Conservation (phyloP, 2,888 invertebrate species). For the Syritta pipiens region DNA sequence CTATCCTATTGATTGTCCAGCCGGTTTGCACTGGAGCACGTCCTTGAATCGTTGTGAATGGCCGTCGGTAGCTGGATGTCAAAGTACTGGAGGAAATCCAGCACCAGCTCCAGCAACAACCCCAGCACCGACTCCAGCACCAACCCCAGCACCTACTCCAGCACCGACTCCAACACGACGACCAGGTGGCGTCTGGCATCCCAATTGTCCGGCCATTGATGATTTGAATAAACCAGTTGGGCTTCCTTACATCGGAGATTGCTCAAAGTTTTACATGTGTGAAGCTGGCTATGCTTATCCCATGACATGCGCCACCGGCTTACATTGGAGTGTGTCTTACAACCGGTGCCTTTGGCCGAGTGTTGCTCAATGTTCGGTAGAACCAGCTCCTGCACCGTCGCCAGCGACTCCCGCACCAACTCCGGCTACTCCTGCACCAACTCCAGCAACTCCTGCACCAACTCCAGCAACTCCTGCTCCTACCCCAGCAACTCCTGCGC, state of each 20-base stretch:
- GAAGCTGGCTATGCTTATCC: constrained; percentile 20
- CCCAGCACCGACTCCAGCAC: too few relatives aligned
- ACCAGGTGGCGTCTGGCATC: not conserved
- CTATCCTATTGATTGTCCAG: constrained; percentile 62
- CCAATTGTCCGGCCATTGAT: not conserved
- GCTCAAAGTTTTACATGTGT: constrained; percentile 72
- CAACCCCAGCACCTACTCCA: not conserved
- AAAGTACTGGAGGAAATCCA: not conserved
- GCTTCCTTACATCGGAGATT: constrained; percentile 71
- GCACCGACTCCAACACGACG: not conserved
- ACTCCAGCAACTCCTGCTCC: constrained; percentile 57
- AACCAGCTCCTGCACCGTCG: not conserved
- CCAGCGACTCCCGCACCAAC: not conserved
- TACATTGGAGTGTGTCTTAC: constrained; percentile 71
- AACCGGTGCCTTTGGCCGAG: constrained; percentile 72
- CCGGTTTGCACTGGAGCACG: constrained; percentile 72
- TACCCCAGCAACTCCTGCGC: not conserved
- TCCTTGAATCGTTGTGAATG: constrained; percentile 71
- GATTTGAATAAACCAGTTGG: not conserved
- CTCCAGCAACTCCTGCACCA: constrained; percentile 30
- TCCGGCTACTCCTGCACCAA: not conserved
- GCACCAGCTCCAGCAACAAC: not conserved
- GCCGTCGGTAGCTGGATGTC: too few relatives aligned
- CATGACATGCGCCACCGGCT: constrained; percentile 68
- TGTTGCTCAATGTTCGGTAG: constrained; percentile 67